Percentiles rank a stretch among this genome's conserved stretches.
Conservation (phyloP, 2,797 vertebrate genomes). For the Sorex maritimensis region DNA sequence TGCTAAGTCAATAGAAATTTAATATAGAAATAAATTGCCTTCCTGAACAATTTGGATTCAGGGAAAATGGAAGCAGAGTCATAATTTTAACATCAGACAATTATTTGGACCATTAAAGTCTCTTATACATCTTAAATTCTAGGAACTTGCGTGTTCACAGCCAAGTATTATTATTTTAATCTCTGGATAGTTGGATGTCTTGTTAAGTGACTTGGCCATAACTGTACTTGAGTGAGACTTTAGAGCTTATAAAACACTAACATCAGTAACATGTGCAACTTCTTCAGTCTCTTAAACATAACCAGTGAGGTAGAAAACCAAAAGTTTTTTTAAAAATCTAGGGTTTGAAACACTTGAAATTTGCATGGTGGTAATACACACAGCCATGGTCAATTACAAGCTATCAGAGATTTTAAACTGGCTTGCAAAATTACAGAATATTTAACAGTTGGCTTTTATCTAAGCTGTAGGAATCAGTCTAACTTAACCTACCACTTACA, state of each 20-base stretch:
- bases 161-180: conserved; percentile 9
- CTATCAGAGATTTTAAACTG: conserved; percentile 27
- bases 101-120: neutral
- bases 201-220: neutral
- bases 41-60: neutral
- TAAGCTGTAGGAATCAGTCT: neutral
- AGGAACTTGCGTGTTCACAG: neutral
- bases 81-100: neutral
- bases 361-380: neutral
- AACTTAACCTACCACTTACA: neutral
- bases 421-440: neutral
- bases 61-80: conserved; percentile 13
- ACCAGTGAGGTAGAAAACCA: conserved; percentile 4
- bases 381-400: neutral
- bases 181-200: neutral
- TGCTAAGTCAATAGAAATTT: neutral
- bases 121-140: neutral
- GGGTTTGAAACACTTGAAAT: neutral
- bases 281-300: neutral
- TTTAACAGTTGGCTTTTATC: neutral
- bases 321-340: neutral
- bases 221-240: neutral
- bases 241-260: neutral
- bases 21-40: neutral
- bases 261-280: neutral